Evolutionary conservation across 1,140 invertebrate species (phyloP), one percentile per base, ranked within the genome.

Genomic region (Hormaphis cornu): DNA sequence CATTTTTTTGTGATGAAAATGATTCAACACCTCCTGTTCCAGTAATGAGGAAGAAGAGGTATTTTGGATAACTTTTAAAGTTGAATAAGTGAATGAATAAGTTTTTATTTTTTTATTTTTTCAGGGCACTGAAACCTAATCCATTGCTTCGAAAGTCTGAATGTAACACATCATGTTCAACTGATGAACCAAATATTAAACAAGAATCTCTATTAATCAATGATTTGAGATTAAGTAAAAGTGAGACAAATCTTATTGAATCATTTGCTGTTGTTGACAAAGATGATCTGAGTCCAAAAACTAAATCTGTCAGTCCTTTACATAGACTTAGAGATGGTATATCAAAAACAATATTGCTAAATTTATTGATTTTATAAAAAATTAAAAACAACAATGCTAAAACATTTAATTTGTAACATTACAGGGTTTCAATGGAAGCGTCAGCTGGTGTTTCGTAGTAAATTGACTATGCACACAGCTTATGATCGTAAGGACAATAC

Each of bases 381-480:
- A 9, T 58, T 10, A 24, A 22, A 40, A 24, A 58, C 2, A n/a
- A n/a, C 6, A n/a, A 26, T n/a, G 2, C 9, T 37, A 1, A n/a
- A 58, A 40, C 9, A 14, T 58, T 2, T 66, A 14, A 30, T 22
- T 44, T 48, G 9, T 50, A 24, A 16, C 2, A n/a, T 2, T 1
- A 33, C 42, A 85, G 89, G 89, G 50, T 91, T 92, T 76, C 88
- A 89, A 73, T 98, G 95, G 95, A 85, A 89, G 77, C 84, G 93
- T 72, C 91, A 95, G 77, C 81, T 98, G 61, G 87, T 97, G 56
- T 94, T 98, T 77, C 84, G 95, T 75, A 95, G 93, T 75, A 97
- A 98, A 81, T 81, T 99, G 70, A 98, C 95, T 16, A 98, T 98
- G 94, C 96, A 99, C 78, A 99, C 96, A 71, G 95, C 96, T 30